phyloP scores from a whole-genome alignment of 2,888 invertebrate species.

The Lochmaea capreae region DNA sequence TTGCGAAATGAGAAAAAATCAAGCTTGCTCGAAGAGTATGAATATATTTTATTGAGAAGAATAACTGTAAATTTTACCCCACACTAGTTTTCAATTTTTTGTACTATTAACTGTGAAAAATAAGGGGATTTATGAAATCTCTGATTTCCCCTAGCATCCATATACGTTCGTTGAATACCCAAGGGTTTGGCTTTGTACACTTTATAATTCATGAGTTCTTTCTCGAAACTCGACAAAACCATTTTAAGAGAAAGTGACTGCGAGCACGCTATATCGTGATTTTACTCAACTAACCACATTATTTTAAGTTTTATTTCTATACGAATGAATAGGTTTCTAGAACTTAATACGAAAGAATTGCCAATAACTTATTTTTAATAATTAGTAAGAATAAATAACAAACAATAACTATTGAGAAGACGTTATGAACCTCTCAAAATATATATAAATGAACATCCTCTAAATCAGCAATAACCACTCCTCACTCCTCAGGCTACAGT shows the following conservation, averaged over 20 bases:
- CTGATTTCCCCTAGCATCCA: slow-evolving; percentile 52
- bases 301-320: background rate
- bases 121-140: slow-evolving; percentile 57
- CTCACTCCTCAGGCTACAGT: too few relatives aligned
- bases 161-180: slow-evolving; percentile 54
- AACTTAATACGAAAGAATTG: too few relatives aligned
- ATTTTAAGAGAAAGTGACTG: slow-evolving; percentile 16
- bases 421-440: too few relatives aligned
- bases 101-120: slow-evolving; percentile 56
- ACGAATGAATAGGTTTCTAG: background rate
- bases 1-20: too few relatives aligned
- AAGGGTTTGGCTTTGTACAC: slow-evolving; percentile 51
- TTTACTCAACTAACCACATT: slow-evolving; percentile 3
- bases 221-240: slow-evolving; percentile 29
- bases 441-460: too few relatives aligned
- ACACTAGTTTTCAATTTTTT: slow-evolving; percentile 48
- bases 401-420: too few relatives aligned
- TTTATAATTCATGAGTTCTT: slow-evolving; percentile 55
- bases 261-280: background rate
- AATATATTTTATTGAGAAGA: too few relatives aligned
- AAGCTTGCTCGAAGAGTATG: too few relatives aligned
- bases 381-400: too few relatives aligned
- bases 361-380: too few relatives aligned
- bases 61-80: background rate
- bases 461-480: too few relatives aligned